phyloP scores from a whole-genome alignment of 1,140 invertebrate genomes.

The Pseudomyrmex gracilis region DNA sequence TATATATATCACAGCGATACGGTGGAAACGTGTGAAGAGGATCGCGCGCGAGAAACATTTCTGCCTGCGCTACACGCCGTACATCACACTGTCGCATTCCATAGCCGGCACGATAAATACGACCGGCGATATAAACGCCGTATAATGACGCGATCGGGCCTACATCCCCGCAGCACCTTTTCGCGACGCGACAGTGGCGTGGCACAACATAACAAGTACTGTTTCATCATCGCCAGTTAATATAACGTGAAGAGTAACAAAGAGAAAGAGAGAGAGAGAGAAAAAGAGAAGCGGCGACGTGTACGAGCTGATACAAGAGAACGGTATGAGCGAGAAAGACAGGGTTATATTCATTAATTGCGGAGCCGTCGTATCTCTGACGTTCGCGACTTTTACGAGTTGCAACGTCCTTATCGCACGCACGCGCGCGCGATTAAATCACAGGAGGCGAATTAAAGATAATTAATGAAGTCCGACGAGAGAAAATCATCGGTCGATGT shows the following conservation, averaged over 20 bases:
- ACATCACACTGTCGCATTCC: constrained; percentile 59
- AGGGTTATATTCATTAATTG: constrained; percentile 60
- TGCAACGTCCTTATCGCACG: constrained; percentile 10
- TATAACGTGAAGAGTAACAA: constrained; percentile 25
- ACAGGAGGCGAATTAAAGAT: constrained; percentile 62
- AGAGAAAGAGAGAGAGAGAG: background rate
- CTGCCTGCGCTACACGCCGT: constrained; percentile 44
- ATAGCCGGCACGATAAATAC: constrained; percentile 56
- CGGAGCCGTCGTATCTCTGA: constrained; percentile 57
- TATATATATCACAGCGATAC: constrained; percentile 32
- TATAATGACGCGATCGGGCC: constrained; percentile 59
- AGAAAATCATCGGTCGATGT: constrained; percentile 32
- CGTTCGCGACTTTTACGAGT: constrained; percentile 62
- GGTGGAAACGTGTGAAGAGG: constrained; percentile 34
- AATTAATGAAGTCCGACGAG: constrained; percentile 66
- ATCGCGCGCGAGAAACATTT: constrained; percentile 46
- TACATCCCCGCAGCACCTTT: background rate
- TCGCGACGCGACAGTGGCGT: constrained; percentile 6
- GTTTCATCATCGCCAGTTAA: constrained; percentile 64
- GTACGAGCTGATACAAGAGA: constrained; percentile 29
- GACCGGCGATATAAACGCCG: constrained; percentile 47
- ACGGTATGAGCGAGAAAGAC: constrained; percentile 27
- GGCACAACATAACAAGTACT: constrained; percentile 59
- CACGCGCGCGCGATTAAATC: constrained; percentile 56
- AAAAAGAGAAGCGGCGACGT: background rate